These are phyloP conservation scores for Ginglymostoma cirratum DNA, from an alignment of 2,113 vertebrate species.

Conservation along the genomic window DNA sequence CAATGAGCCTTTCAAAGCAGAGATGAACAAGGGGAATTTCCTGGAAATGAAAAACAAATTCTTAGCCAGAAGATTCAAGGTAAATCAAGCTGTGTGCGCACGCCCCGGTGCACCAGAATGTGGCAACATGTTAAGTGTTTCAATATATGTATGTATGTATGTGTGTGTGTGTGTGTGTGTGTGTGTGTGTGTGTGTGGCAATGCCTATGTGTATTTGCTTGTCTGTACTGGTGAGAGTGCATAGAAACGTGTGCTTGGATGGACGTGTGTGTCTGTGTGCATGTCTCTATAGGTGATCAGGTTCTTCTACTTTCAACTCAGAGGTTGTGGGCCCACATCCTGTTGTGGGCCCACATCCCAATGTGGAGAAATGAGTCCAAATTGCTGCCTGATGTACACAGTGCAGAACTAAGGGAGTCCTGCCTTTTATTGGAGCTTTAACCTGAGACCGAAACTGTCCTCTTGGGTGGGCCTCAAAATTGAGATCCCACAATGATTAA, in stretches of 20 bases:
- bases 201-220: background rate
- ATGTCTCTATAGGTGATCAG: background rate
- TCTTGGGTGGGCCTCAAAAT: background rate
- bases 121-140: background rate
- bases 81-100: constrained; percentile 22
- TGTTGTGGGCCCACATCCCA: background rate
- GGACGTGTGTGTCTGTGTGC: background rate
- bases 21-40: constrained; percentile 95
- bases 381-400: background rate
- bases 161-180: too few species aligned
- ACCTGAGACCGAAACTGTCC: background rate
- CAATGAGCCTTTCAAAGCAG: constrained; percentile 91
- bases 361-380: background rate
- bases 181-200: background rate
- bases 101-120: too few species aligned
- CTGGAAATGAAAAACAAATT: constrained; percentile 99
- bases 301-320: background rate
- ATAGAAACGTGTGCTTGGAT: too few species aligned
- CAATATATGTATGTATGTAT: background rate
- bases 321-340: background rate
- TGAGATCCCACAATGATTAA: background rate
- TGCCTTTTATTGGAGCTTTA: background rate
- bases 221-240: too few species aligned
- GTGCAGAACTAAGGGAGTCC: background rate
- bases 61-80: constrained; percentile 93